Evolutionary conservation across 1,140 invertebrate genomes (phyloP), one percentile per base, ranked within the genome.

Genomic region (Papilio aristodemus): DNA sequence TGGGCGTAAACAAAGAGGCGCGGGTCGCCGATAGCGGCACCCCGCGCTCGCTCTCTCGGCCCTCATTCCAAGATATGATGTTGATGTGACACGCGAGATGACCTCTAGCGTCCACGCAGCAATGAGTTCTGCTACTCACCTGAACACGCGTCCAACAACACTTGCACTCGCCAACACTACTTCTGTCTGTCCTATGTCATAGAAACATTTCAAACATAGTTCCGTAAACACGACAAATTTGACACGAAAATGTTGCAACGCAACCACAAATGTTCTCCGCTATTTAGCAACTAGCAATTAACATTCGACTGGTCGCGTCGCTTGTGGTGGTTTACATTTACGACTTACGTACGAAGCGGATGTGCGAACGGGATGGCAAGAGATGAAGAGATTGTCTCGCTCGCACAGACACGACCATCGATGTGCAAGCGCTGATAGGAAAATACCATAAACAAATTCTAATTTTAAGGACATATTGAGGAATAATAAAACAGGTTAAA

Each of bases 251-350:
- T 17, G 46, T 50, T 9, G 10, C 22, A 19, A 22, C 46, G 19
- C 19, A 54, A 54, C 19, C 9, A 54, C 46, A 25, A 54, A 54
- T 54, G 19, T 22, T 0, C 11, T 54, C 22, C 46, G 22, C 19
- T 22, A 3, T 54, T 22, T 22, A 22, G 46, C 46, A 54, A 54
- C 9, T 19, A 46, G 14, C 17, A 54, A 54, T 54, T 54, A 54
- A 19, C 46, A 54, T 54, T 54, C 46, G 46, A 54, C 46, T 54
- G 46, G 46, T 54, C 19, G n/a, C n/a, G n/a, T n/a, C n/a, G n/a
- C 19, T 14, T 19, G 43, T 17, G 8, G 25, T 36, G n/a, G 25
- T 36, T 36, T 36, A 25, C 57, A 36, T n/a, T n/a, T n/a, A n/a
- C n/a, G n/a, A n/a, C n/a, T n/a, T n/a, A n/a, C n/a, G n/a, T n/a